Percentiles rank a stretch among this genome's conserved stretches.
Conservation (phyloP, 2,797 vertebrate species). For the Benthosema pterotum region DNA sequence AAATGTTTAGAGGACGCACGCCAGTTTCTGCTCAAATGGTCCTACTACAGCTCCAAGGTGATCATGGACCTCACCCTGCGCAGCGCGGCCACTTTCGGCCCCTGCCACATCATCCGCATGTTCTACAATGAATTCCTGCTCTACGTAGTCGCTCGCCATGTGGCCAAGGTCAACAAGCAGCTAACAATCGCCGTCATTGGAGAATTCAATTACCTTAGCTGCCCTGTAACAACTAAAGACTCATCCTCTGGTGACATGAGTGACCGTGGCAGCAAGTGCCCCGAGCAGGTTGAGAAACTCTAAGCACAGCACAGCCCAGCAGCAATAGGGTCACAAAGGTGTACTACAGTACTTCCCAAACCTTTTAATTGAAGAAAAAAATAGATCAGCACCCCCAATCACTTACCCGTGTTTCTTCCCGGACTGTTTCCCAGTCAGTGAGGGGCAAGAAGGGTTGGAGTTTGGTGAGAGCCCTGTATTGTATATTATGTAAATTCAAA, state of each 20-base stretch:
- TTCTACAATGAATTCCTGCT: conserved; percentile 99
- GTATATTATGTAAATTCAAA: too few relatives aligned
- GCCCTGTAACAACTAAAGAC: conserved; percentile 92
- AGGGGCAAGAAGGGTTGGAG: too few relatives aligned
- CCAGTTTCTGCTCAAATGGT: conserved; percentile 98
- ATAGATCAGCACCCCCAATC: too few relatives aligned
- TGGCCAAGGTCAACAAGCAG: conserved; percentile 93
- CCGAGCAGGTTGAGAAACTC: too few relatives aligned
- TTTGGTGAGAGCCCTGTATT: too few relatives aligned
- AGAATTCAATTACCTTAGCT: conserved; percentile 93
- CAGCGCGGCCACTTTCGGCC: conserved; percentile 95
- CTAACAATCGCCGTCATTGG: conserved; percentile 97
- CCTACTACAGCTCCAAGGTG: conserved; percentile 99
- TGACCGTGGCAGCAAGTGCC: conserved; percentile 81
- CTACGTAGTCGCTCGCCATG: conserved; percentile 96
- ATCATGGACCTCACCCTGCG: conserved; percentile 96
- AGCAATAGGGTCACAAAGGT: too few relatives aligned
- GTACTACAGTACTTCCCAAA: too few relatives aligned
- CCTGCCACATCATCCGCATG: conserved; percentile 96
- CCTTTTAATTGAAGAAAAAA: too few relatives aligned
- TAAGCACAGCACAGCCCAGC: too few relatives aligned
- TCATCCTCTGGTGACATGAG: conserved; percentile 85
- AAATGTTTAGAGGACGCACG: conserved; percentile 94
- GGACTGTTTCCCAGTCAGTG: too few relatives aligned
- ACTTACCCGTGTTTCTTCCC: too few relatives aligned